Evolutionary conservation across 2,888 invertebrate genomes (phyloP).

Genomic region (Aquatica leii): DNA sequence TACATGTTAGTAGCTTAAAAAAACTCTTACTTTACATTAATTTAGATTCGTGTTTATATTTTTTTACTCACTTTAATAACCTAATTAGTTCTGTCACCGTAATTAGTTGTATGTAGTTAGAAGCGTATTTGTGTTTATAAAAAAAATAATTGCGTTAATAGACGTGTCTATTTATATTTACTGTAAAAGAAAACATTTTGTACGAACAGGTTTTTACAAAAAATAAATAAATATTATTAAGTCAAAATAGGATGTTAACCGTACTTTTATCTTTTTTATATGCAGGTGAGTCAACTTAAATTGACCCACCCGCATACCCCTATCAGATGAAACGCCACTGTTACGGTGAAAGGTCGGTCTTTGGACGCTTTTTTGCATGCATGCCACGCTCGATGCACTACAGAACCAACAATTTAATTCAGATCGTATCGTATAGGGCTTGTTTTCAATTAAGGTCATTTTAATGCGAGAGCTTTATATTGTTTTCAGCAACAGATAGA

Average conservation of each 20-base stretch:
- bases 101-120: too few species aligned
- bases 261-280: slow-evolving; percentile 15
- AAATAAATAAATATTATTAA: too few species aligned
- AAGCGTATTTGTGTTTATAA: too few species aligned
- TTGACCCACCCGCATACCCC: slow-evolving; percentile 48
- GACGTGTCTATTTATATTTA: too few species aligned
- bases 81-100: too few species aligned
- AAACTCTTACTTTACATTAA: too few species aligned
- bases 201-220: too few species aligned
- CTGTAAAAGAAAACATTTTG: too few species aligned
- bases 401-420: slow-evolving; percentile 49
- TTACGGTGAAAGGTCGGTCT: slow-evolving; percentile 45
- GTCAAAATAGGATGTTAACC: too few species aligned
- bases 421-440: slow-evolving; percentile 50
- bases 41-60: too few species aligned
- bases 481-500: slow-evolving; percentile 29
- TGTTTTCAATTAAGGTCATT: slow-evolving; percentile 56
- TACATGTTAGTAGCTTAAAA: slow-evolving; percentile 11
- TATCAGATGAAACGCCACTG: slow-evolving; percentile 46
- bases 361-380: slow-evolving; percentile 46
- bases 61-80: too few species aligned
- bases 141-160: too few species aligned
- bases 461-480: slow-evolving; percentile 37
- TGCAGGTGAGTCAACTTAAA: slow-evolving; percentile 45
- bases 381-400: slow-evolving; percentile 46